Evolutionary conservation across 2,888 invertebrate species (phyloP), one percentile per base, ranked within the genome.

Genomic region (Andrena hattorfiana): DNA sequence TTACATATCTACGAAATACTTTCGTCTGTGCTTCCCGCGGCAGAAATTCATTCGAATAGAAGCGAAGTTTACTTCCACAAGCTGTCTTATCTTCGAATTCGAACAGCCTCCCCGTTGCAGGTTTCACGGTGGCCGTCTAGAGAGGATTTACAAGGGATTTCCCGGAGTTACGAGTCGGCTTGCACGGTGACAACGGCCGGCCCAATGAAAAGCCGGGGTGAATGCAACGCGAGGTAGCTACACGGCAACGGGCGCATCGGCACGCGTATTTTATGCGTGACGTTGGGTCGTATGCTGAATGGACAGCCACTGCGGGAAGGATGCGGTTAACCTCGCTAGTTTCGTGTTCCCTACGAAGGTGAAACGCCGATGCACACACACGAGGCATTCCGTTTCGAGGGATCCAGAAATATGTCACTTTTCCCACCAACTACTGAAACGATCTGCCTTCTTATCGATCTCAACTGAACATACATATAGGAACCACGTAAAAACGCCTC

Each of bases 301-400:
- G 89, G 83, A 77, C 79, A 66, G 62, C 77, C 77, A 62, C 77
- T 48, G 75, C 77, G 83, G 85, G 76, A 87, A 89, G 91, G 91
- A 91, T 91, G 91, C 86, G 91, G 91, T 91, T 88, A 90, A 90
- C 89, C 89, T 75, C 85, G 81, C 83, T 60, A 88, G 90, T 88
- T 91, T 91, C 91, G 85, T 84, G 85, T 91, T 91, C 90, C 91
- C 84, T 76, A 77, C 84, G 73, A 84, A 85, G 84, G 80, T 74
- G 79, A 79, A 86, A 82, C 81, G 70, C 67, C 51, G 26, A 35
- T 20, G 35, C 26, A 49, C 7, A 32, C 66, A 20, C 60, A 8
- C n/a, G 32, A n/a, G 79, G 32, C 16, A 28, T 56, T 56, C 30
- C 30, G 8, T 30, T 23, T 16, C 35, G 23, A 51, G 30, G 35